Evolutionary conservation across 1,140 invertebrate species (phyloP), one percentile per base, ranked within the genome.

Genomic region (Bombus ignitus): DNA sequence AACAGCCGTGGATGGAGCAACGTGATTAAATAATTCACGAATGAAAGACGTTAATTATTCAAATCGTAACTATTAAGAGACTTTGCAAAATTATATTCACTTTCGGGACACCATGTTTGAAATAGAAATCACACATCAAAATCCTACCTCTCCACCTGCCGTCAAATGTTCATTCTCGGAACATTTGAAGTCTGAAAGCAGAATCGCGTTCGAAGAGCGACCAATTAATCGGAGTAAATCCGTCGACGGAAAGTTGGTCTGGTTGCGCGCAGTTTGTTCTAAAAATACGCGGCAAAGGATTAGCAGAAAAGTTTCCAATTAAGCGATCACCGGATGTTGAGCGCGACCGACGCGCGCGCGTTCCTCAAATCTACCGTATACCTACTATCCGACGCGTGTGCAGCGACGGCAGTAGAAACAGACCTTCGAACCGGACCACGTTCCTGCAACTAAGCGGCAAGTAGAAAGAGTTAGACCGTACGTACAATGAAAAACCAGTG

Each of bases 221-320:
- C 39, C 57, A 22, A 77, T 77, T 65, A 77, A 65, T 77, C 37
- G n/a, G 39, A 32, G 62, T 44, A 44, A 57, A 32, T 59, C n/a
- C 32, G 22, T 18, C n/a, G 68, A 25, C 15, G 39, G 37, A n/a
- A 47, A 81, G n/a, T 66, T 32, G 44, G 65, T 35, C 42, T 28
- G 65, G 62, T 35, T 9, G 15, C 65, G 44, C 79, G 47, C 28
- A 74, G 57, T 22, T 18, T 6, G 32, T 13, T 71, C 47, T 71
- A 81, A 59, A 81, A 73, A 81, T 81, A 81, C 68, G 47, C 35
- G 79, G 47, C 79, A 71, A 81, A 59, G 66, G 68, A 81, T 81
- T 47, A 28, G 35, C 66, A 47, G 37, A 59, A 81, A 71, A 81
- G 66, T 39, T 81, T 79, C 77, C 77, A 70, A 79, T 79, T 79